These are phyloP conservation scores for Unio pictorum DNA, from an alignment of 2,888 invertebrate species.

Conservation along the genomic window DNA sequence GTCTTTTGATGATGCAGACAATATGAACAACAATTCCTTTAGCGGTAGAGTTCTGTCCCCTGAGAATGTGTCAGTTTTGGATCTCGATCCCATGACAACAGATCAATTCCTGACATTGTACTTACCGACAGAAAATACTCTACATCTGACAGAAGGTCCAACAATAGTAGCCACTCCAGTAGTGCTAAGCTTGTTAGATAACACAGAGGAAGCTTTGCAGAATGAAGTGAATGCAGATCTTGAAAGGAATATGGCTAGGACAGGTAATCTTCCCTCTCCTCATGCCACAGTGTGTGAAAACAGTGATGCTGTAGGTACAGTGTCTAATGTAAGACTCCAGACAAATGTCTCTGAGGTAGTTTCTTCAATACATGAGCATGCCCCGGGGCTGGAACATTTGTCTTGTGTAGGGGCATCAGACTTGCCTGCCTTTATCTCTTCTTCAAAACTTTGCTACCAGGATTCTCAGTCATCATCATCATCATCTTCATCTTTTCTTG, in stretches of 20 bases:
- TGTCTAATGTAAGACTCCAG: too few species aligned
- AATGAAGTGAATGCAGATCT: slow-evolving; percentile 56
- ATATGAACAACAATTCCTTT: too few species aligned
- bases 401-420: slow-evolving; percentile 18
- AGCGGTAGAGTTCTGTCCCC: slow-evolving; percentile 33
- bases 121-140: slow-evolving; percentile 34
- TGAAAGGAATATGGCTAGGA: slow-evolving; percentile 47
- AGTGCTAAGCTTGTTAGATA: slow-evolving; percentile 37
- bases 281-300: slow-evolving; percentile 35
- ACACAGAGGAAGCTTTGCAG: slow-evolving; percentile 50
- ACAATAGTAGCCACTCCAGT: slow-evolving; percentile 36
- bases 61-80: slow-evolving; percentile 30
- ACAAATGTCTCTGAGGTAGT: too few species aligned
- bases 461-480: slow-evolving; percentile 30
- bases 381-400: slow-evolving; percentile 21
- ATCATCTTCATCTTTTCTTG: slow-evolving; percentile 28
- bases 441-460: slow-evolving; percentile 7
- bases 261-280: slow-evolving; percentile 23
- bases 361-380: slow-evolving; percentile 1
- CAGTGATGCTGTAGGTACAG: too few species aligned
- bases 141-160: slow-evolving; percentile 41
- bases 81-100: slow-evolving; percentile 6
- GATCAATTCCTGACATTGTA: too few species aligned
- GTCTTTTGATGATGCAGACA: slow-evolving; percentile 27
- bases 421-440: slow-evolving; percentile 20